These are phyloP conservation scores for Meloidogyne floridensis DNA, from an alignment of 1,140 invertebrate genomes.

Conservation along the genomic window DNA sequence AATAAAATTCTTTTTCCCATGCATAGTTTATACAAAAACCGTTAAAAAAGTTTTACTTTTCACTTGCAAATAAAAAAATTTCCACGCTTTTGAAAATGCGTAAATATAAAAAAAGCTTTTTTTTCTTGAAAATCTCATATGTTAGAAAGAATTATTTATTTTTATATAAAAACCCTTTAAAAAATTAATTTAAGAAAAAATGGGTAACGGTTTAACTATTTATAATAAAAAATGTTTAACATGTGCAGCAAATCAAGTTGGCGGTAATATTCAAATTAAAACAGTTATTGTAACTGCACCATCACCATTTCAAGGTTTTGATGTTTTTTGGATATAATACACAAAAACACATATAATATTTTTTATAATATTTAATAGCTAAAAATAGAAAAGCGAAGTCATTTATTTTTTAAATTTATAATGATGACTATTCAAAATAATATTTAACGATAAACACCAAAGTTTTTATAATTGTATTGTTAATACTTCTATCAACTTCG, in stretches of 20 bases:
- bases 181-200: not conserved
- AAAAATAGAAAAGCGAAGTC: too few relatives aligned
- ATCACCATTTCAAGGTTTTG: not conserved
- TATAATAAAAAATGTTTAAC: not conserved
- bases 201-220: slow-evolving; percentile 4
- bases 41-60: slow-evolving; percentile 1
- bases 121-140: not conserved
- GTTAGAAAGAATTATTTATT: not conserved
- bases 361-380: too few relatives aligned
- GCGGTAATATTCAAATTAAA: not conserved
- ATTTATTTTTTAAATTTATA: too few relatives aligned
- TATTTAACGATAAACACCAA: too few relatives aligned
- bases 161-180: not conserved
- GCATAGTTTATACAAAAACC: not conserved
- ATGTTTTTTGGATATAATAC: too few relatives aligned
- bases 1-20: not conserved
- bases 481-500: too few relatives aligned
- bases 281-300: slow-evolving; percentile 2
- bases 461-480: too few relatives aligned
- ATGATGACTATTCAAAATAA: too few relatives aligned
- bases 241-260: not conserved
- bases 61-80: not conserved
- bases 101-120: not conserved
- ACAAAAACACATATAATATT: too few relatives aligned
- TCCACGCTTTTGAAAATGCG: not conserved